A percentile compares a stretch with the other conserved stretches of the same genome.
phyloP scores from a whole-genome alignment of 2,888 invertebrate species.

The Ennomos quercinarius region DNA sequence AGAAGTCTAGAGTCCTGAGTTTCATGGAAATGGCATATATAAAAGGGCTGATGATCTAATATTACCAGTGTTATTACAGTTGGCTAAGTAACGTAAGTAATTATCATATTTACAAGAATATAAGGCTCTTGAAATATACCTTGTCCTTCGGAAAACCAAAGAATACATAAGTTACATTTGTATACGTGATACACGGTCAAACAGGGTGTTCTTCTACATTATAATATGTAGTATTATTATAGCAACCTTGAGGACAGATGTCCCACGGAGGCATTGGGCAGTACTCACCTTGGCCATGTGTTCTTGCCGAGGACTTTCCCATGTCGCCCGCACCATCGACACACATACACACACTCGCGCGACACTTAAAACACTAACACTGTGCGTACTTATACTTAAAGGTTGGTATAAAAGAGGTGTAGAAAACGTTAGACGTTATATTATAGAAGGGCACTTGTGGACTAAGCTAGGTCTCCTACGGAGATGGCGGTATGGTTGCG shows the following conservation, averaged over 20 bases:
- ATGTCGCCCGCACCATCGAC: conserved; percentile 85
- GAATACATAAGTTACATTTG: conserved; percentile 22
- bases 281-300: conserved; percentile 85
- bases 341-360: conserved; percentile 76
- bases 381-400: conserved; percentile 77
- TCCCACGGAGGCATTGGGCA: conserved; percentile 48
- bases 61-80: too few species aligned
- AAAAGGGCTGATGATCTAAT: too few species aligned
- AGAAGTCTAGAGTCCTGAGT: too few species aligned
- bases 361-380: conserved; percentile 74
- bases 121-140: background rate
- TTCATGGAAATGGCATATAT: too few species aligned
- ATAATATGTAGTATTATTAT: conserved; percentile 36
- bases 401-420: conserved; percentile 83
- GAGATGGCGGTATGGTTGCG: conserved; percentile 78
- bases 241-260: conserved; percentile 62
- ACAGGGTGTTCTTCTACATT: conserved; percentile 25
- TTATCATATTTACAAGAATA: too few species aligned
- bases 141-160: conserved; percentile 1
- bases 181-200: conserved; percentile 38
- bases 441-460: conserved; percentile 82
- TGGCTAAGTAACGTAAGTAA: too few species aligned
- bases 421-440: conserved; percentile 82
- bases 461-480: conserved; percentile 77
- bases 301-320: conserved; percentile 86